These are phyloP conservation scores for Digitonthophagus gazella DNA, from an alignment of 2,888 invertebrate genomes.

Conservation along the genomic window DNA sequence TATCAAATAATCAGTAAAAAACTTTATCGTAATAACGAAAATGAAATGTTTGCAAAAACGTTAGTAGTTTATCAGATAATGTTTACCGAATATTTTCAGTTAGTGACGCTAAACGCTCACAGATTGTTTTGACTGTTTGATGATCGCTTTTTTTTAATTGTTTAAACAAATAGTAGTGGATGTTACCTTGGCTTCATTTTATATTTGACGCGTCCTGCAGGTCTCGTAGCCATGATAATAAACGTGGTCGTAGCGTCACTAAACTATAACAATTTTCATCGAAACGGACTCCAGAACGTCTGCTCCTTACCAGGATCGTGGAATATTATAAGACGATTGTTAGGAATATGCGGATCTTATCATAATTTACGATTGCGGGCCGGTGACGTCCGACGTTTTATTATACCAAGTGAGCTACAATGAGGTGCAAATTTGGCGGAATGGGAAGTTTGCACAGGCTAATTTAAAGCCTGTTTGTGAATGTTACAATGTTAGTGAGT, in stretches of 20 bases:
- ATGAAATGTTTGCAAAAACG: neutral
- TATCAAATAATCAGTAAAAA: constrained; percentile 23
- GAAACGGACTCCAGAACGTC: neutral
- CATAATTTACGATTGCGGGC: neutral
- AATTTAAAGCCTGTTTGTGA: constrained; percentile 2
- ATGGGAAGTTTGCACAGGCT: constrained; percentile 14
- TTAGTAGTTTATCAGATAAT: neutral
- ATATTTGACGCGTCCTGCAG: neutral
- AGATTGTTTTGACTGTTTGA: neutral
- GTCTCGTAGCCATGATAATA: neutral
- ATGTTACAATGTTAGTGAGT: neutral
- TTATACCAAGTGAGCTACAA: neutral
- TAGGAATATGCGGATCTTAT: neutral
- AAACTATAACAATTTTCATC: neutral
- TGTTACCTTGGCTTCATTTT: neutral
- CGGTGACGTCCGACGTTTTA: neutral
- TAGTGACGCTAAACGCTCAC: neutral
- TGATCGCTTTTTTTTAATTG: neutral
- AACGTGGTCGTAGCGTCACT: too few species aligned
- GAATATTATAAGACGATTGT: neutral
- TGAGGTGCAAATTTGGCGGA: neutral
- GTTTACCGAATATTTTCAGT: neutral
- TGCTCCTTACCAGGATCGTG: neutral
- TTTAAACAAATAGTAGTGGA: neutral
- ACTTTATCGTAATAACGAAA: constrained; percentile 9